phyloP scores from a whole-genome alignment of 2,113 vertebrate genomes.

The Cairina moschata region DNA sequence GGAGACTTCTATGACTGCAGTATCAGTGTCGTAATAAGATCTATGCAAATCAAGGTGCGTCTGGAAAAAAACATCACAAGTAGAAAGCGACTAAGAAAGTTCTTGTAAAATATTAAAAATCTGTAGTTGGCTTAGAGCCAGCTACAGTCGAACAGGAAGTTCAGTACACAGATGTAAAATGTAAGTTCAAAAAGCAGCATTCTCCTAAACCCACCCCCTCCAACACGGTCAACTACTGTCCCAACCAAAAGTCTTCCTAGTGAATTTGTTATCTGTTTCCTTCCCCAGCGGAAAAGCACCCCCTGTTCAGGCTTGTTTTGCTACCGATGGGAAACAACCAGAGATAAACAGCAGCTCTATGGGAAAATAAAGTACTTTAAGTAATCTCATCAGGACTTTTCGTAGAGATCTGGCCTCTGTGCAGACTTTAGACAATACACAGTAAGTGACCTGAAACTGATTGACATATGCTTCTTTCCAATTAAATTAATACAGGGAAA shows the following conservation, averaged over 20 bases:
- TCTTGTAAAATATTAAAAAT: conserved; percentile 7
- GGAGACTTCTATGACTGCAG: not conserved
- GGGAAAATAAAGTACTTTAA: conserved; percentile 43
- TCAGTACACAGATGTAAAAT: conserved; percentile 38
- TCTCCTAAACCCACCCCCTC: conserved; percentile 32
- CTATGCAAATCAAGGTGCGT: not conserved
- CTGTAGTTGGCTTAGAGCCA: conserved; percentile 22
- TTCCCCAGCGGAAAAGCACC: conserved; percentile 53
- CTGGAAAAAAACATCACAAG: not conserved
- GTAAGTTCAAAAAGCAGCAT: conserved; percentile 45
- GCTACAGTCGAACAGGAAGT: conserved; percentile 53
- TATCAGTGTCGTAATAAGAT: not conserved
- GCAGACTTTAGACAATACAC: conserved; percentile 18
- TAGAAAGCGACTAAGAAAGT: not conserved
- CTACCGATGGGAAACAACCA: conserved; percentile 57
- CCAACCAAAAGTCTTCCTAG: conserved; percentile 49
- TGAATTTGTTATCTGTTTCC: conserved; percentile 69
- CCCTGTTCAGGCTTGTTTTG: conserved; percentile 42
- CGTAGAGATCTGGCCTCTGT: not conserved
- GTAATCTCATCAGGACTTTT: conserved; percentile 25
- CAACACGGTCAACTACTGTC: not conserved
- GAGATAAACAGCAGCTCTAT: conserved; percentile 65
- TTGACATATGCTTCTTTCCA: not conserved
- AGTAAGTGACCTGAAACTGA: not conserved
- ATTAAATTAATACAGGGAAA: not conserved